A percentile compares a stretch with the other conserved stretches of the same genome.
Evolutionary conservation across 2,797 vertebrate species (phyloP).

Genomic region (Alca torda): DNA sequence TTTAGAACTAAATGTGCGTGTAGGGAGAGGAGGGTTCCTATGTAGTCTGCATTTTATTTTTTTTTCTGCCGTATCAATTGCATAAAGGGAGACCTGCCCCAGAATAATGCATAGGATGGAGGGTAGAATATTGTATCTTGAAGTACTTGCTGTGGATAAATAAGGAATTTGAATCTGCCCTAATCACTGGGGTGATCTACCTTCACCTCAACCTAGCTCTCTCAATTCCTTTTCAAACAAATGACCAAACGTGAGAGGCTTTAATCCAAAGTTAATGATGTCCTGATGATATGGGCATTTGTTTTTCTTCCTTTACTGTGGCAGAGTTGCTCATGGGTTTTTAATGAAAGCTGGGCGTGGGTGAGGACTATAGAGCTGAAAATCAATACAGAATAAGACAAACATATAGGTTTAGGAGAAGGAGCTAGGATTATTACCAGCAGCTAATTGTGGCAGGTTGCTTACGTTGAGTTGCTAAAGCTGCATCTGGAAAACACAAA

Average conservation of each 20-base stretch:
- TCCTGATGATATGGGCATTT: not conserved
- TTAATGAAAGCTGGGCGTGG: not conserved
- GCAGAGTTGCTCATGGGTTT: not conserved
- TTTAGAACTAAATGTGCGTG: not conserved
- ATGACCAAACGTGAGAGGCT: not conserved
- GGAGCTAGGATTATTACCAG: not conserved
- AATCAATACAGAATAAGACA: not conserved
- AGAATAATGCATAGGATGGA: not conserved
- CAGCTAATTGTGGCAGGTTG: not conserved
- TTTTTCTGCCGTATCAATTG: not conserved
- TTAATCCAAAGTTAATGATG: not conserved
- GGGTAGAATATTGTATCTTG: not conserved
- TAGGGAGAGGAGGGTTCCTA: not conserved
- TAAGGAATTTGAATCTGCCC: not conserved
- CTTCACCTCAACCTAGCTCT: not conserved
- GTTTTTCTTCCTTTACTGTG: not conserved
- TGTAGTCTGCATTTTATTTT: not conserved
- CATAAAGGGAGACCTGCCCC: not conserved
- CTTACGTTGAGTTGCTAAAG: not conserved
- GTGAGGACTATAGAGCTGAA: not conserved
- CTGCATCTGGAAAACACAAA: not conserved
- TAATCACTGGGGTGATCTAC: not conserved
- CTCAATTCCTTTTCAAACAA: not conserved
- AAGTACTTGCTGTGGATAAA: not conserved
- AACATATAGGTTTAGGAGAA: not conserved